Conservation (phyloP, 1,140 invertebrate species). For the Drosophila ohnishii region DNA sequence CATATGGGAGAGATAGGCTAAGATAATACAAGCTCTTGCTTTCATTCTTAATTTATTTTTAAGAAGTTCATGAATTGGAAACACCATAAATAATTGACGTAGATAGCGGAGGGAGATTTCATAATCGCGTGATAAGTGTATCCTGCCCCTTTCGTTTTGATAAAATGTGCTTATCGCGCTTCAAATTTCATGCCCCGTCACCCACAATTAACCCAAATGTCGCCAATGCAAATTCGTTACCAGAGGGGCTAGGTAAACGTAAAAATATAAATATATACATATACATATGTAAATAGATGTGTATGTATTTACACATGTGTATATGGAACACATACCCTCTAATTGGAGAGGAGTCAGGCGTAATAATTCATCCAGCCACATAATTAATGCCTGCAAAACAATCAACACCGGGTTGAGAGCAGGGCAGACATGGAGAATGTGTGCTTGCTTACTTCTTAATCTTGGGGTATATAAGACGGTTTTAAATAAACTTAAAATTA, state of each 20-base stretch:
- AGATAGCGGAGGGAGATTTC: conserved; percentile 25
- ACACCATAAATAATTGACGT: conserved; percentile 22
- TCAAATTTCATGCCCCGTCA: conserved; percentile 46
- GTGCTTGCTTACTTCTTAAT: not conserved
- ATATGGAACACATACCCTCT: conserved; percentile 20
- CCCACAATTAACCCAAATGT: conserved; percentile 69
- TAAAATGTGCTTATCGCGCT: conserved; percentile 34
- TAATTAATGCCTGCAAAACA: conserved; percentile 47
- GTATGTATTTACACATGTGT: not conserved
- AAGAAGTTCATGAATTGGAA: conserved; percentile 29
- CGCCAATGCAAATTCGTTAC: conserved; percentile 41
- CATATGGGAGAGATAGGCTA: conserved; percentile 6
- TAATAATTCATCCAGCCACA: conserved; percentile 33
- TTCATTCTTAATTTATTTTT: conserved; percentile 49
- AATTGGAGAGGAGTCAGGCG: conserved; percentile 17
- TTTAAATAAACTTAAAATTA: not conserved
- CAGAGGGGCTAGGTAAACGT: conserved; percentile 14
- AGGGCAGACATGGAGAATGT: conserved; percentile 3
- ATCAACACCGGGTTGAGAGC: conserved; percentile 7
- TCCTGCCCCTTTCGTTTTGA: conserved; percentile 5
- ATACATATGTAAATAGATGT: not conserved
- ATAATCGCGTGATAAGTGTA: conserved; percentile 34
- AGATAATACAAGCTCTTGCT: conserved; percentile 34
- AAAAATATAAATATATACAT: conserved; percentile 25
- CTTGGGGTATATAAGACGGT: not conserved